Conservation (phyloP, 2,797 vertebrate species). For the Hypotaenidia philippensis region DNA sequence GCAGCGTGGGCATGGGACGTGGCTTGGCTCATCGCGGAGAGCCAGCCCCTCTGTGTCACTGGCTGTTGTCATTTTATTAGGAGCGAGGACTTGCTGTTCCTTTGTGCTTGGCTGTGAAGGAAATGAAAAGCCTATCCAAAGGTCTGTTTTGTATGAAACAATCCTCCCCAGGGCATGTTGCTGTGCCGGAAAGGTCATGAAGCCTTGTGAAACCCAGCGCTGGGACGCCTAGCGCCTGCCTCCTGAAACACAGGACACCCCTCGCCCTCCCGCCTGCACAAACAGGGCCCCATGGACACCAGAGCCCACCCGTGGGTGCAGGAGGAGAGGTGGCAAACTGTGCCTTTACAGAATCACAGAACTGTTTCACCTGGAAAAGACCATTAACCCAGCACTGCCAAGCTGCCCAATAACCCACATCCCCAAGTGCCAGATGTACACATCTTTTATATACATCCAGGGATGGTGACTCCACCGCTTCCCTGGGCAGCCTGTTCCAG, state of each 20-base stretch:
- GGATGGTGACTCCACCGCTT: no score
- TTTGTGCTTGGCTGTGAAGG: conserved; percentile 43
- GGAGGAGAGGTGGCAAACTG: not conserved
- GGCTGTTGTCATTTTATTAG: conserved; percentile 34
- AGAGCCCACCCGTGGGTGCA: not conserved
- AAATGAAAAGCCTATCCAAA: conserved; percentile 64
- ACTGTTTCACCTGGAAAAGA: no score
- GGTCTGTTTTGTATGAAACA: conserved; percentile 62
- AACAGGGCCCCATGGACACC: not conserved
- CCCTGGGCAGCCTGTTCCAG: no score
- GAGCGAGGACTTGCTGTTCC: conserved; percentile 45
- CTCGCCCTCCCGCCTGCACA: rapidly evolving
- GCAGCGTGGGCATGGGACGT: not conserved
- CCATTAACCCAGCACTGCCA: no score
- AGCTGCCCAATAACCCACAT: no score
- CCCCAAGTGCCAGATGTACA: no score
- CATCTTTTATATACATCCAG: no score
- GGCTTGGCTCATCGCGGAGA: not conserved
- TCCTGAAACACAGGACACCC: not conserved
- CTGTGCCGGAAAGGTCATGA: conserved; percentile 40
- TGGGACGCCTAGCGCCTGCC: not conserved
- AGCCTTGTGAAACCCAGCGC: conserved; percentile 26
- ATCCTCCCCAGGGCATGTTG: conserved; percentile 49
- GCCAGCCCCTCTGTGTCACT: not conserved
- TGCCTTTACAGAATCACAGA: not conserved